Base-by-base conservation (phyloP, 2,113 vertebrate species). In the Dromiciops gliroides region DNA sequence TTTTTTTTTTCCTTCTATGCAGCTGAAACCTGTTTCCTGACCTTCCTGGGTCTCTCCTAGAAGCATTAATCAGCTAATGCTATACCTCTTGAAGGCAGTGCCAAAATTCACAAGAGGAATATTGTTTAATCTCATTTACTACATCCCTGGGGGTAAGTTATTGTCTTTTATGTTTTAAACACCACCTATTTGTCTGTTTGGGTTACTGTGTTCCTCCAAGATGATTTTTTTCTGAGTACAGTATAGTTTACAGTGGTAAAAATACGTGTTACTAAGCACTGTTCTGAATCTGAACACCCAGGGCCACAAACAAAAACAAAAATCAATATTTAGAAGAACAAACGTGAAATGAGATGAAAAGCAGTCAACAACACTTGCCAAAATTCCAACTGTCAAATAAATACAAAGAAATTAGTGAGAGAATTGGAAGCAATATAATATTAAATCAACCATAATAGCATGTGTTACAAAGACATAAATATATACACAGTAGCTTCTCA, bases 311-410 rank as follows among this genome's bases (percentile, higher is more conserved):
- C 8, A 83, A 83, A 83, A 83, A 44, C 67, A 44, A 83, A 83
- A 60, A n/a, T 89, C 83, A 67, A 10, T 31, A 88, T 92, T 52
- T 89, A 94, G 95, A 91, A 5, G 23, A 89, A 93, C 92, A 51
- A 90, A 25, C 8, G 95, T 37, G 5, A 95, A 94, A 94, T 25
- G 92, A 23, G 44, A 96, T 44, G 19, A 91, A 93, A 75, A 91
- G n/a, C 67, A 93, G 51, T 90, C 91, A 92, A n/a, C 56, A 50
- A n/a, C 56, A 50, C 51, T 67, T 92, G 37, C 3, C 67, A 23
- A 47, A 92, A 97, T 44, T 67, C 51, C 93, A 95, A 91, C 96
- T 96, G 93, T 95, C 95, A 96, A 94, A 95, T 95, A 96, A 96
- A 93, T 44, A 95, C 28, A 92, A 92, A 51, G 89, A 96, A 88